Evolutionary conservation across 2,797 vertebrate genomes (phyloP).

Genomic region (Ambastaia sidthimunki): DNA sequence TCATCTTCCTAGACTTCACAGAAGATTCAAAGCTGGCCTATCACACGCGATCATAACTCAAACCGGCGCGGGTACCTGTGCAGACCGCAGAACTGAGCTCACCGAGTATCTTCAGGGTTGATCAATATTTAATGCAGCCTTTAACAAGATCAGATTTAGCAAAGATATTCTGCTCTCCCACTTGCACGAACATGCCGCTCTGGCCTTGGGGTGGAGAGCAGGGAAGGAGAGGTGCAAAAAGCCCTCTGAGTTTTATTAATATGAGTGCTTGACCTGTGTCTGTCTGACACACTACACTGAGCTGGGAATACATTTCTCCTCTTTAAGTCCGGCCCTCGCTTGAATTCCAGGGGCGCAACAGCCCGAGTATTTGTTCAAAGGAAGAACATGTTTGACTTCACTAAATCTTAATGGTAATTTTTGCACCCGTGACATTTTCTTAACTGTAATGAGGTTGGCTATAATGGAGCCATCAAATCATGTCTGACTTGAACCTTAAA

Average conservation of each 20-base stretch:
- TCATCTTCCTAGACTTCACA: conserved; percentile 48
- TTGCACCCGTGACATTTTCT: conserved; percentile 33
- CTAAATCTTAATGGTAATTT: conserved; percentile 35
- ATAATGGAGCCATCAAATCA: conserved; percentile 33
- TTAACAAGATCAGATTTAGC: conserved; percentile 83
- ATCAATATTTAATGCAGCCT: conserved; percentile 88
- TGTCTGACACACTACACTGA: conserved; percentile 38
- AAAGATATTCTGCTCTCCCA: conserved; percentile 68
- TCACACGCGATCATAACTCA: conserved; percentile 63
- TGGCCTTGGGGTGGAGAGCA: conserved; percentile 79
- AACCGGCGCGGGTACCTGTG: conserved; percentile 40
- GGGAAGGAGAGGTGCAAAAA: conserved; percentile 70
- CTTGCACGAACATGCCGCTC: conserved; percentile 69
- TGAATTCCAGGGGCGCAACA: conserved; percentile 17
- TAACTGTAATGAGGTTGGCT: conserved; percentile 28
- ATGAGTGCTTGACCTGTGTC: conserved; percentile 61
- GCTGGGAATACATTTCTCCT: conserved; percentile 48
- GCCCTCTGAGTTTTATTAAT: conserved; percentile 70
- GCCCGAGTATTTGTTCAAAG: conserved; percentile 15
- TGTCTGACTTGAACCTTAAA: conserved; percentile 15
- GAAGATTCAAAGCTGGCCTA: conserved; percentile 36
- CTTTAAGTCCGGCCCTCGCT: conserved; percentile 16
- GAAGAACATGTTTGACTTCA: conserved; percentile 35
- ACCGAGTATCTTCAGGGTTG: conserved; percentile 76
- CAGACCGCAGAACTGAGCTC: conserved; percentile 59